Evolutionary conservation across 2,113 vertebrate species (phyloP).

Genomic region (Phocoena sinus): DNA sequence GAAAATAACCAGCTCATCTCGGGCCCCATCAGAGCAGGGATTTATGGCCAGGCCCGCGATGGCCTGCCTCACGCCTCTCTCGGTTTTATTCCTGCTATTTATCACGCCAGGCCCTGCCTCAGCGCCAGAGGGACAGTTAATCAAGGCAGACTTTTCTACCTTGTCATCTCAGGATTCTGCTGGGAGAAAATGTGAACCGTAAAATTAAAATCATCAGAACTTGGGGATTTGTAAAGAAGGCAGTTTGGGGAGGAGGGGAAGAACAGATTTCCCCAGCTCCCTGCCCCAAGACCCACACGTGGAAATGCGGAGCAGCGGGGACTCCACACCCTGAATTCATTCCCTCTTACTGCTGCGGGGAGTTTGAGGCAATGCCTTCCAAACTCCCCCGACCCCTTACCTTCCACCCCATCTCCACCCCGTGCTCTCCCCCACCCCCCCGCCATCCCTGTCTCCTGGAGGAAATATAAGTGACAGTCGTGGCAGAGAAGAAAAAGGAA

Average conservation of each 20-base stretch:
- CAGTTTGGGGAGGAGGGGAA: background rate
- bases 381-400: fast-evolving
- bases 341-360: background rate
- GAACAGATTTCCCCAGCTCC: background rate
- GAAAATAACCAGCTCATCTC: slow-evolving; percentile 71
- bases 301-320: fast-evolving
- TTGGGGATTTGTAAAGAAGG: slow-evolving; percentile 1
- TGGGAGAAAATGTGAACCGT: slow-evolving; percentile 7
- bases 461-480: fast-evolving
- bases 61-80: slow-evolving; percentile 62
- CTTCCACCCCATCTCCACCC: background rate
- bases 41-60: slow-evolving; percentile 63
- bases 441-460: background rate
- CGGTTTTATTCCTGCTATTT: slow-evolving; percentile 70
- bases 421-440: background rate
- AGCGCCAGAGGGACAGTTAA: slow-evolving; percentile 63
- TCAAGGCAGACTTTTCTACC: slow-evolving; percentile 68
- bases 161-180: background rate
- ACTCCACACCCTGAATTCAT: fast-evolving
- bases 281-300: fast-evolving
- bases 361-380: background rate
- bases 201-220: slow-evolving; percentile 53
- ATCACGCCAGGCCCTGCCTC: slow-evolving; percentile 59
- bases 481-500: too few species aligned
- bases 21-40: slow-evolving; percentile 69